Base-by-base conservation (phyloP, 2,888 invertebrate species). In the Lasioglossum oenotherae region DNA sequence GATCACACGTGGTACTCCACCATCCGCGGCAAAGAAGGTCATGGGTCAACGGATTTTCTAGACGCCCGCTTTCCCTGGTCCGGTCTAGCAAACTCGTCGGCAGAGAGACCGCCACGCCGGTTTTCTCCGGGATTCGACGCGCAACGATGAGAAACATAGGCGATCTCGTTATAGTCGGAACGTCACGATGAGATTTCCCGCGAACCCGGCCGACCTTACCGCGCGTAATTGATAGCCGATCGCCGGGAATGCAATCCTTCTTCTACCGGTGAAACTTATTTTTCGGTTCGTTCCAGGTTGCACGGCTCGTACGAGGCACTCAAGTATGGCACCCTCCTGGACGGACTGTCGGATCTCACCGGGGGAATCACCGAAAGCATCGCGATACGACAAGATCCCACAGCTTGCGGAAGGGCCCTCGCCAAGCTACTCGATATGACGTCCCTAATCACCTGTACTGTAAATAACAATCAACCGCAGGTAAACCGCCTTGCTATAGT, bases 241-340 rank as follows among this genome's bases (percentile, higher is more conserved):
- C 27, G 71, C 4, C 8, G 38, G 49, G 75, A 73, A 76, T 73
- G 49, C 41, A 6, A 23, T 6, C n/a, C 14, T 27, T 38, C 31
- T 35, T 35, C 31, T 19, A 19, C 14, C 49, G 67, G 53, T 64
- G 80, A 85, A 82, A 77, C 38, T 76, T 19, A 74, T 74, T 60
- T 60, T 75, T 27, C 14, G 31, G 6, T 72, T 67, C 2, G 23
- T 95, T 23, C 94, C 94, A 98, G 98, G 95, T 95, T 99, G 80
- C 98, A 98, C 93, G 98, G 98, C 6, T 98, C 98, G 0, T 99
- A 99, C 95, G 98, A 99, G 95, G 98, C 98, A 0, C 96, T 99
- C 2, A 98, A 98, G 93, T 99, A 99, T 93, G 98, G 98, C n/a
- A 98, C 98, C 72, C 96, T 98, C 19, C 95, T 98, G 85, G 98